Conservation (phyloP, 2,113 vertebrate genomes). For the Anhinga anhinga region DNA sequence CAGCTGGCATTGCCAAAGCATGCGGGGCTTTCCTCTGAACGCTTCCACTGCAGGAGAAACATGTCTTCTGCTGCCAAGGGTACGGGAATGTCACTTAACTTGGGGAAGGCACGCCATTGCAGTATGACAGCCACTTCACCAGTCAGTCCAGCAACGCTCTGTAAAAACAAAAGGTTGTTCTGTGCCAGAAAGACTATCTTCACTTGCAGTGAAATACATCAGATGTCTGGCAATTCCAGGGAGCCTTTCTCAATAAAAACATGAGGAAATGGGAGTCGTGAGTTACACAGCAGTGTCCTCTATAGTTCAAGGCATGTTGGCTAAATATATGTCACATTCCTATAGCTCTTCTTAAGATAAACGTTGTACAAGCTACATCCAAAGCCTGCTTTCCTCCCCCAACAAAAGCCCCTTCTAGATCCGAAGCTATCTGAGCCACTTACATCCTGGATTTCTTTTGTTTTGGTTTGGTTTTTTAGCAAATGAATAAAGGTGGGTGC, state of each 20-base stretch:
- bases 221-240: constrained; percentile 6
- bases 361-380: neutral
- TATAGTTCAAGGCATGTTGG: neutral
- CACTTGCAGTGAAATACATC: neutral
- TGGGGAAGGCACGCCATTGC: neutral
- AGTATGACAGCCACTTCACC: constrained; percentile 37
- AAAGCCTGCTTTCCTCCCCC: neutral
- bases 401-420: neutral
- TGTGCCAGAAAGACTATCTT: neutral
- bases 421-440: neutral
- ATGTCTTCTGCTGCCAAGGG: constrained; percentile 2
- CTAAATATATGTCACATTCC: neutral
- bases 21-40: neutral
- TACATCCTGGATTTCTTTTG: neutral
- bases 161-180: neutral
- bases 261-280: neutral
- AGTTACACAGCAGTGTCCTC: neutral
- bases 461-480: neutral
- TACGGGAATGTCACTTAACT: neutral
- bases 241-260: neutral
- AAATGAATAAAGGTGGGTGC: neutral
- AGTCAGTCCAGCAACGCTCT: neutral
- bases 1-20: constrained; percentile 29
- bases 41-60: neutral
- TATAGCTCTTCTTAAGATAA: neutral